Conservation (phyloP, 1,140 invertebrate genomes). For the Ceratosolen solmsi region DNA sequence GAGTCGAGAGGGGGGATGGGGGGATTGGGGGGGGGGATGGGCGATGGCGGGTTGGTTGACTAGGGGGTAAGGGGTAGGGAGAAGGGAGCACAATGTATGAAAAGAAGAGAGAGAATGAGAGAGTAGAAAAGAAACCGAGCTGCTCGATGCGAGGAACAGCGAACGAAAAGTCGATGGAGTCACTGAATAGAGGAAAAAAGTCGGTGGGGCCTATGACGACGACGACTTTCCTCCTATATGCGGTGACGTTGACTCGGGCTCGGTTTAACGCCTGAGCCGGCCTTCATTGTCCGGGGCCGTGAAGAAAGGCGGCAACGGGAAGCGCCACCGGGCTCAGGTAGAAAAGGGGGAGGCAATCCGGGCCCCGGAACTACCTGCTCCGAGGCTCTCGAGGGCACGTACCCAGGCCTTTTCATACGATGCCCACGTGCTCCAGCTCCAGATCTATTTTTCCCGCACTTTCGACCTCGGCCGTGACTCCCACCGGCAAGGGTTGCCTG, state of each 20-base stretch:
- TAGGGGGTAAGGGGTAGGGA: not conserved
- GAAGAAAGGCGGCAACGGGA: not conserved
- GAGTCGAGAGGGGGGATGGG: no score
- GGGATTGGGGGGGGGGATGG: no score
- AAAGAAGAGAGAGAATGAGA: not conserved
- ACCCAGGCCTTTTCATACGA: not conserved
- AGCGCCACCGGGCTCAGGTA: not conserved
- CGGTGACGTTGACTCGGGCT: conserved; percentile 15
- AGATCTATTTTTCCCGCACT: no score
- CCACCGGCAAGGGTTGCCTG: not conserved
- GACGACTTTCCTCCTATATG: not conserved
- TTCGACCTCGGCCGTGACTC: not conserved
- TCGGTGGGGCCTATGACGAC: not conserved
- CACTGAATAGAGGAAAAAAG: conserved; percentile 9
- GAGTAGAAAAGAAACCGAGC: not conserved
- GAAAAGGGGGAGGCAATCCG: not conserved
- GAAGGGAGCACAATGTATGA: not conserved
- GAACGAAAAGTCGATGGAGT: conserved; percentile 18
- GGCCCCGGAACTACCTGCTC: not conserved
- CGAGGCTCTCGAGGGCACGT: not conserved
- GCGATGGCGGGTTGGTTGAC: not conserved
- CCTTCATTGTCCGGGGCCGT: not conserved
- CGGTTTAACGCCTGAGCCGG: conserved; percentile 2
- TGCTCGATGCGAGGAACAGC: no score
- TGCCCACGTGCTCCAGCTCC: not conserved